Evolutionary conservation across 2,113 vertebrate species (phyloP).

Genomic region (Natator depressus): DNA sequence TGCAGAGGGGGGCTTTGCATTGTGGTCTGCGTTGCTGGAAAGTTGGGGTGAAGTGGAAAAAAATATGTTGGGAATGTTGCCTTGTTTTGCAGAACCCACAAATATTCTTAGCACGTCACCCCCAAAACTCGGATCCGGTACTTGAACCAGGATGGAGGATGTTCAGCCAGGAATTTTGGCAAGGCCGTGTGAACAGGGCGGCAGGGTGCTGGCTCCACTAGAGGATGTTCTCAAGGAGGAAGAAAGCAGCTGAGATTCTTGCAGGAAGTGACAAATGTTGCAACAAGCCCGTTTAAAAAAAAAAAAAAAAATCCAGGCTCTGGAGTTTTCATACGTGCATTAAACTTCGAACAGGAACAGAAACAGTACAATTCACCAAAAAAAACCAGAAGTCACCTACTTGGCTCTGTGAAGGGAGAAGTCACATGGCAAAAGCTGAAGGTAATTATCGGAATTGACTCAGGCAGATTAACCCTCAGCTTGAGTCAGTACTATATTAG

Average conservation of each 20-base stretch:
- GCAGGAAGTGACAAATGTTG: background rate
- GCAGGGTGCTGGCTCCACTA: rapidly evolving
- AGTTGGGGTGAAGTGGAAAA: background rate
- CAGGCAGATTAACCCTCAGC: background rate
- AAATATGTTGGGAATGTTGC: background rate
- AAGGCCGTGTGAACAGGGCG: background rate
- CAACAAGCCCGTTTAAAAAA: background rate
- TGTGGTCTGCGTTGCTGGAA: background rate
- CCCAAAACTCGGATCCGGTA: background rate
- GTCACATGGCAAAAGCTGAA: background rate
- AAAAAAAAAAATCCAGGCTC: background rate
- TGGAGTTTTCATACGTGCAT: background rate
- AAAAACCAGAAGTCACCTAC: background rate
- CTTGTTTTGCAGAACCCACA: background rate
- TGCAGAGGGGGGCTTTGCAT: background rate
- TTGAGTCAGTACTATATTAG: too few relatives aligned
- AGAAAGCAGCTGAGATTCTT: background rate
- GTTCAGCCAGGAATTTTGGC: background rate
- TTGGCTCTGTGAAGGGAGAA: background rate
- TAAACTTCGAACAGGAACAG: background rate
- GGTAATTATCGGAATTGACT: too few relatives aligned
- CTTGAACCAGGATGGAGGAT: background rate
- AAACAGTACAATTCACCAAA: background rate
- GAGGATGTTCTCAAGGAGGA: rapidly evolving
- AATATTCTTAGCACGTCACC: background rate